Conservation (phyloP, 2,888 invertebrate species). For the Rhingia campestris region DNA sequence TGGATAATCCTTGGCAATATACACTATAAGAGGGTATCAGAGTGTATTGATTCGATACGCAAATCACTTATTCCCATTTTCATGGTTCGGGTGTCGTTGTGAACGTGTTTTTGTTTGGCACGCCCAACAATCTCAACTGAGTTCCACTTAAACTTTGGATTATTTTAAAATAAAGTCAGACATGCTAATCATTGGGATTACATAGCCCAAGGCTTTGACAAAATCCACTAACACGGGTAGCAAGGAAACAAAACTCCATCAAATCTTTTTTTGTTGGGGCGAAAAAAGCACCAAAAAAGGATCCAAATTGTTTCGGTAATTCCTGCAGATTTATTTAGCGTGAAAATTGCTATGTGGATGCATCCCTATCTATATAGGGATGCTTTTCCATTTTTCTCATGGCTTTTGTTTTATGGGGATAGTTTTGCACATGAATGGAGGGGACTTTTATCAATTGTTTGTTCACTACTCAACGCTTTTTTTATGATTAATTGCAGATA, state of each 20-base stretch:
- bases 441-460: no score
- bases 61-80: background rate
- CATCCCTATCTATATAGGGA: slow-evolving; percentile 15
- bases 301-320: slow-evolving; percentile 23
- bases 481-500: slow-evolving; percentile 33
- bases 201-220: background rate
- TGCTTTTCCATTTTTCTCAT: slow-evolving; percentile 35
- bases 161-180: slow-evolving; percentile 18
- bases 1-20: slow-evolving; percentile 20
- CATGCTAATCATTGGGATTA: slow-evolving; percentile 30
- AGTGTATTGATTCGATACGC: slow-evolving; percentile 48
- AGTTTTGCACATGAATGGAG: no score
- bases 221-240: slow-evolving; percentile 20
- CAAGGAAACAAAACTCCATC: background rate
- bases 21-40: slow-evolving; percentile 1
- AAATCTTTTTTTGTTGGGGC: no score
- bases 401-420: slow-evolving; percentile 9
- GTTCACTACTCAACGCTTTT: no score
- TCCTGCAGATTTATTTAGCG: slow-evolving; percentile 46
- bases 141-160: background rate
- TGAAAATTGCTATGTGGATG: slow-evolving; percentile 39
- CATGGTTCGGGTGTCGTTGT: background rate
- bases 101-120: slow-evolving; percentile 4
- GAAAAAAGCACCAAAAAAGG: background rate
- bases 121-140: background rate